Conservation (phyloP, 2,797 vertebrate genomes). For the Remorina albescens region DNA sequence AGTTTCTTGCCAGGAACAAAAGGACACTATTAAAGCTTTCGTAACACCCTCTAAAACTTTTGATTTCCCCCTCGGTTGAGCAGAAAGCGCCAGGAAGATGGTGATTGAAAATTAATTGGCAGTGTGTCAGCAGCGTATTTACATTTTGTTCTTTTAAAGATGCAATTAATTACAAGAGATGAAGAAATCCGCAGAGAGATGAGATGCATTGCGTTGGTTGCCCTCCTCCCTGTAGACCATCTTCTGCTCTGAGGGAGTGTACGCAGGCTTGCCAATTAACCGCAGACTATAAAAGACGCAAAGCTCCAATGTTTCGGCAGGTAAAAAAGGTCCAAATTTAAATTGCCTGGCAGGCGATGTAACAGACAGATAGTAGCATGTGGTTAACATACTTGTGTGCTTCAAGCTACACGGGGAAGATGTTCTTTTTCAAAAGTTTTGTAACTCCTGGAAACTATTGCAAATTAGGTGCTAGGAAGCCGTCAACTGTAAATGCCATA, state of each 20-base stretch:
- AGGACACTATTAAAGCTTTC: conserved; percentile 71
- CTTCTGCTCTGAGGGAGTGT: conserved; percentile 64
- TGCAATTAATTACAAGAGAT: conserved; percentile 79
- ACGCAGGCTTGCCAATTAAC: conserved; percentile 78
- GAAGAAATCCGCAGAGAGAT: conserved; percentile 74
- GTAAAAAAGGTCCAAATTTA: conserved; percentile 66
- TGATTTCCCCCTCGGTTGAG: conserved; percentile 73
- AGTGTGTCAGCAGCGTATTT: conserved; percentile 73
- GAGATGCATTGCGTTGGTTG: conserved; percentile 51
- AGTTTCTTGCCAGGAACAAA: conserved; percentile 75
- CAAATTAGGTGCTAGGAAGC: conserved; percentile 58
- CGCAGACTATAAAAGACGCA: conserved; percentile 65
- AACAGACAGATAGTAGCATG: conserved; percentile 49
- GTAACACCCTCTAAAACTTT: conserved; percentile 75
- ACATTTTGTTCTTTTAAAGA: conserved; percentile 83
- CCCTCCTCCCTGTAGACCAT: conserved; percentile 68
- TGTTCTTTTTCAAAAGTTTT: conserved; percentile 70
- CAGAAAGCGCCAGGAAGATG: conserved; percentile 59
- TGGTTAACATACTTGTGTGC: conserved; percentile 51
- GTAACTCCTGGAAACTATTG: conserved; percentile 64
- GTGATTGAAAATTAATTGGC: conserved; percentile 81
- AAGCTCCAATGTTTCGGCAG: conserved; percentile 66
- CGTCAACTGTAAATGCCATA: conserved; percentile 40
- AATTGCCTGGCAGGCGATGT: conserved; percentile 65
- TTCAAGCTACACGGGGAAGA: conserved; percentile 60